Percentiles rank a stretch among this genome's conserved stretches.
Conservation (phyloP, 2,888 invertebrate genomes). For the Erebia ligea region DNA sequence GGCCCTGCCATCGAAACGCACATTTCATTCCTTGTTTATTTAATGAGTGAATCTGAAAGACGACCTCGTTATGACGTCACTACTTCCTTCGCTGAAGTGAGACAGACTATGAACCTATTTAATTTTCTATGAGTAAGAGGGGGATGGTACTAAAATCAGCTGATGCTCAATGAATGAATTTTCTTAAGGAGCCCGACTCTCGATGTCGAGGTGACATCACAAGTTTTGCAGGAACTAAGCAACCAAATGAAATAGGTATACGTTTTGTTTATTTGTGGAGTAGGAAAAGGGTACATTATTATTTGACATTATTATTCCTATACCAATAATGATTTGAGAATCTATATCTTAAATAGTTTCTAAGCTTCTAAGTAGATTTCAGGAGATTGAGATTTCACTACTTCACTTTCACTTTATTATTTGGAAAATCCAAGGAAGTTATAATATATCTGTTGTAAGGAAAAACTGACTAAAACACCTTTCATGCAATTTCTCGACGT, state of each 20-base stretch:
- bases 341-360: no score
- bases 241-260: background rate
- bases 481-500: no score
- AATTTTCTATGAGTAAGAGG: conserved; percentile 45
- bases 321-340: no score
- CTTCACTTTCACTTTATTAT: no score
- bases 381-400: no score
- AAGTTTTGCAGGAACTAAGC: conserved; percentile 24
- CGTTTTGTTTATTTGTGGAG: background rate
- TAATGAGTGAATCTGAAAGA: conserved; percentile 79
- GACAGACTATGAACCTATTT: conserved; percentile 48
- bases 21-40: conserved; percentile 72
- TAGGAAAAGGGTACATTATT: no score
- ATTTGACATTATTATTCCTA: no score
- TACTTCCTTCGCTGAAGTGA: conserved; percentile 59
- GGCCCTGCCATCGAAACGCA: conserved; percentile 48
- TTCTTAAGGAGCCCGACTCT: conserved; percentile 60
- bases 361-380: no score
- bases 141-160: conserved; percentile 53
- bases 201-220: conserved; percentile 34
- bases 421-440: no score
- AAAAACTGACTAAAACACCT: no score
- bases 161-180: conserved; percentile 71
- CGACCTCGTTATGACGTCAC: conserved; percentile 80
- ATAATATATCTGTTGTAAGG: no score